phyloP scores from a whole-genome alignment of 2,888 invertebrate species.

The Ceratothoa steindachneri region DNA sequence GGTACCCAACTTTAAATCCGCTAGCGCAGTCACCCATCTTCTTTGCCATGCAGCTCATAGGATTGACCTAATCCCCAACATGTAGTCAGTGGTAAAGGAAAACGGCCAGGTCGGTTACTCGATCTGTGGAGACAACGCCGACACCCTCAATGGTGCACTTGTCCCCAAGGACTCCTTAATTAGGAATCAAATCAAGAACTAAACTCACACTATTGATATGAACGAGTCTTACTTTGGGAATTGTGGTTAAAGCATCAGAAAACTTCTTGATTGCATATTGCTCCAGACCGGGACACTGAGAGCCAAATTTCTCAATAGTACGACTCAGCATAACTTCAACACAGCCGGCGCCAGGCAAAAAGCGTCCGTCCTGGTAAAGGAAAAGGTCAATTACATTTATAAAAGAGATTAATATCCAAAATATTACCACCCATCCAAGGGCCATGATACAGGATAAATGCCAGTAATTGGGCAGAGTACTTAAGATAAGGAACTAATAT shows the following conservation, averaged over 20 bases:
- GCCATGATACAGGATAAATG: too few relatives aligned
- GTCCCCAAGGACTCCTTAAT: too few relatives aligned
- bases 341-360: slow-evolving; percentile 92
- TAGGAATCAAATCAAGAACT: too few relatives aligned
- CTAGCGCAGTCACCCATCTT: too few relatives aligned
- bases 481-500: background rate
- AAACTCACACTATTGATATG: too few relatives aligned
- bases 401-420: background rate
- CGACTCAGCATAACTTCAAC: slow-evolving; percentile 89
- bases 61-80: too few relatives aligned
- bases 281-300: slow-evolving; percentile 87
- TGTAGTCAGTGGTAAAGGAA: too few relatives aligned
- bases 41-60: too few relatives aligned
- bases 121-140: too few relatives aligned
- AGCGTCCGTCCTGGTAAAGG: slow-evolving; percentile 58
- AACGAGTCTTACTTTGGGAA: slow-evolving; percentile 46
- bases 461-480: background rate
- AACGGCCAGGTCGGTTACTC: too few relatives aligned
- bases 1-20: too few relatives aligned
- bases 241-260: slow-evolving; percentile 56
- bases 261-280: slow-evolving; percentile 96
- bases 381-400: background rate
- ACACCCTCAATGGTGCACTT: too few relatives aligned
- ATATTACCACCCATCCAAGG: background rate
- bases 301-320: slow-evolving; percentile 78